A percentile compares a stretch with the other conserved stretches of the same genome.
Conservation (phyloP, 2,113 vertebrate species). For the Lepisosteus osseus region DNA sequence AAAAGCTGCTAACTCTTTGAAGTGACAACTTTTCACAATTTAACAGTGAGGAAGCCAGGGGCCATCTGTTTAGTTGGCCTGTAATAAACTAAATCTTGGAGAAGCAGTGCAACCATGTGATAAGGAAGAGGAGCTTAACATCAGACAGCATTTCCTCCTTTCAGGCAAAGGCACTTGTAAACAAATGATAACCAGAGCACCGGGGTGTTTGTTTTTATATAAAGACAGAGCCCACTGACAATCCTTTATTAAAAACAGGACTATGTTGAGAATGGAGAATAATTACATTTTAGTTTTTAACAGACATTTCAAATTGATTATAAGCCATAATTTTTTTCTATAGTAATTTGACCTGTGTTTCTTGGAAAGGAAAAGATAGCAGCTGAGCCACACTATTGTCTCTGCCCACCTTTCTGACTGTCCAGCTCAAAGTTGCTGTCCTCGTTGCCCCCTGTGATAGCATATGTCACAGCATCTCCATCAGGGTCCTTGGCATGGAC, state of each 20-base stretch:
- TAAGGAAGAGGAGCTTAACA: constrained; percentile 41
- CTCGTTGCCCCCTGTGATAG: constrained; percentile 81
- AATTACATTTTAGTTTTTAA: too few species aligned
- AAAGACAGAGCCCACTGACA: too few species aligned
- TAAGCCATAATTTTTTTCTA: too few species aligned
- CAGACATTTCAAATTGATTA: too few species aligned
- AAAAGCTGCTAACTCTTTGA: constrained; percentile 52
- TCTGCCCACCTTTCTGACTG: constrained; percentile 74
- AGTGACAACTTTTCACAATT: constrained; percentile 54
- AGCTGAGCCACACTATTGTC: too few species aligned
- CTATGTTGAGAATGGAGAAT: too few species aligned
- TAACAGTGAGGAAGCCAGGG: constrained; percentile 46
- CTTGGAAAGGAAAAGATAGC: too few species aligned
- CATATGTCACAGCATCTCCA: constrained; percentile 76
- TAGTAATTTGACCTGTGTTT: too few species aligned
- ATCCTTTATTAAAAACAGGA: too few species aligned
- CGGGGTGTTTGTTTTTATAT: not conserved
- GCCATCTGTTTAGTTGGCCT: constrained; percentile 46
- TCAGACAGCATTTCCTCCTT: constrained; percentile 22
- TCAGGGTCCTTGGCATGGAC: constrained; percentile 84
- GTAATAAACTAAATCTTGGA: constrained; percentile 19
- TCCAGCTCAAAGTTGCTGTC: constrained; percentile 86
- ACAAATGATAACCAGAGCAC: constrained; percentile 29
- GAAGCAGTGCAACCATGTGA: constrained; percentile 39
- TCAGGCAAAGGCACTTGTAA: constrained; percentile 31